Evolutionary conservation across 2,113 vertebrate genomes (phyloP).

Genomic region (Thomomys bottae): DNA sequence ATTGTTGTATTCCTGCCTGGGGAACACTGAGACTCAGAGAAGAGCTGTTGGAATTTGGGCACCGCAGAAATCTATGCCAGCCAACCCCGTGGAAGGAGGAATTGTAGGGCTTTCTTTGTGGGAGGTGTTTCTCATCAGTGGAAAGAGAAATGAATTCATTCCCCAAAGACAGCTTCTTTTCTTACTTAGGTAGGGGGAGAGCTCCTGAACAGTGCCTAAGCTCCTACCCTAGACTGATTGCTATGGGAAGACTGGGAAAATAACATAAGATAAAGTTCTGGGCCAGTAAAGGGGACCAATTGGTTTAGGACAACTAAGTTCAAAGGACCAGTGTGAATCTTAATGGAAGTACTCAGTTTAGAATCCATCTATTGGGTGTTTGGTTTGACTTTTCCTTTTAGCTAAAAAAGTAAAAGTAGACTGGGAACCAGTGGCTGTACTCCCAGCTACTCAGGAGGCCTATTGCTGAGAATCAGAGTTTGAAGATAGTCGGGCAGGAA

Average conservation of each 20-base stretch:
- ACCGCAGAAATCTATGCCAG: neutral
- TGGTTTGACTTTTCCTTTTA: conserved; percentile 25
- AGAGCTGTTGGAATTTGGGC: neutral
- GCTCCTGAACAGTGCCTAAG: neutral
- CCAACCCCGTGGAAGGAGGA: too few relatives aligned
- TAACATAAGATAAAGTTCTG: neutral
- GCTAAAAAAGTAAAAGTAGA: conserved; percentile 23
- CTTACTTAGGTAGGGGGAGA: neutral
- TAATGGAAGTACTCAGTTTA: neutral
- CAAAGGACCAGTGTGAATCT: neutral
- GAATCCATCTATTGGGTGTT: neutral
- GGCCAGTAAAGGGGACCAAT: neutral
- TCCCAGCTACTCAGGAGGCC: too few relatives aligned
- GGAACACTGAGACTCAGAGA: accelerated
- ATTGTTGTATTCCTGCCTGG: neutral
- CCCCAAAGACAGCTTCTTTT: neutral
- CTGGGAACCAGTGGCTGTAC: too few relatives aligned
- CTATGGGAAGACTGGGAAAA: neutral
- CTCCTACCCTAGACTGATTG: neutral
- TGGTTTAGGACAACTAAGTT: neutral
- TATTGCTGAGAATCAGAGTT: too few relatives aligned
- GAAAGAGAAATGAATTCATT: neutral
- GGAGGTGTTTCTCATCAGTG: neutral
- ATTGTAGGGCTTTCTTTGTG: neutral
- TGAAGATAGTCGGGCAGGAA: too few relatives aligned